phyloP scores from a whole-genome alignment of 2,113 vertebrate genomes.

The Spea multiplicata region DNA sequence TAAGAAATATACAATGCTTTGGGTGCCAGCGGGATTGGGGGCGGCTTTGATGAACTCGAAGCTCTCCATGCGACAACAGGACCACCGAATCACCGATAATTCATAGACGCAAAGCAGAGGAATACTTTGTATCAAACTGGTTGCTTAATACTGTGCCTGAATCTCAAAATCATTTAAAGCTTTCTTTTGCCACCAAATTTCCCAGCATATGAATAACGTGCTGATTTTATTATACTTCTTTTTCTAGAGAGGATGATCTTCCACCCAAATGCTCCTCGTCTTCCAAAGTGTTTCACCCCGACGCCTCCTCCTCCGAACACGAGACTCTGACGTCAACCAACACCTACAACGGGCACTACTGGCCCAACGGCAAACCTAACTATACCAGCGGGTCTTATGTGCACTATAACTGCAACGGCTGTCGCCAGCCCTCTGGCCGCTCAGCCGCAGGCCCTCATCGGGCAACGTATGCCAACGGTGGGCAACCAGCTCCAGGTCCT shows the following conservation, averaged over 20 bases:
- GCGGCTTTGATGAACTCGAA: no score
- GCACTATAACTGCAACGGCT: conserved; percentile 81
- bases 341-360: conserved; percentile 78
- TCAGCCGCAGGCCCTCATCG: conserved; percentile 61
- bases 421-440: conserved; percentile 76
- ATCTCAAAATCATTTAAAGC: no score
- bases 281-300: conserved; percentile 86
- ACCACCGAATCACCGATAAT: no score
- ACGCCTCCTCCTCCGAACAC: conserved; percentile 92
- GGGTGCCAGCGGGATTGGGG: no score
- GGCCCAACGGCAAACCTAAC: conserved; percentile 86
- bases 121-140: no score
- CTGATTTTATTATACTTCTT: conserved; percentile 14
- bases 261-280: conserved; percentile 90
- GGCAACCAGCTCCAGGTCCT: conserved; percentile 71
- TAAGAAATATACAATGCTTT: no score
- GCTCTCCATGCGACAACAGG: no score
- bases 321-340: conserved; percentile 94
- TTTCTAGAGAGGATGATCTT: conserved; percentile 90
- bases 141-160: no score
- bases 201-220: no score
- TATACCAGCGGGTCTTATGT: conserved; percentile 84
- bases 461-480: conserved; percentile 78
- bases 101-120: no score
- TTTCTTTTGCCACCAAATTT: no score